phyloP scores from a whole-genome alignment of 2,113 vertebrate genomes.

The Urocolius indicus region DNA sequence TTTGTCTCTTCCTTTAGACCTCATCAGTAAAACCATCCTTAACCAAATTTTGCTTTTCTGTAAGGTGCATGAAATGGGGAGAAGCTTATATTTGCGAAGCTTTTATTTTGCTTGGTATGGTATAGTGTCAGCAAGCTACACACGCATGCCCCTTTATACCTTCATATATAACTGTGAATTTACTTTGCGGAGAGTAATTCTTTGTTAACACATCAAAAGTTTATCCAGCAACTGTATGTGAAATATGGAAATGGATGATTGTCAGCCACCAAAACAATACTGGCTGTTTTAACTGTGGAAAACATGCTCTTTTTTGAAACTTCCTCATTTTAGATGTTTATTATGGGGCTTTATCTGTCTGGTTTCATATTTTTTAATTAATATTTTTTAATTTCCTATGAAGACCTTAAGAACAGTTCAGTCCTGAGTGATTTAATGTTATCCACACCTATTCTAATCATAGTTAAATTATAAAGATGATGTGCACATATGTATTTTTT shows the following conservation, averaged over 20 bases:
- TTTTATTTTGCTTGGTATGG: background rate
- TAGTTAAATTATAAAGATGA: background rate
- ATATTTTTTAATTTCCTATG: too few species aligned
- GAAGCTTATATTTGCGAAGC: background rate
- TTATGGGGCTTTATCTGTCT: background rate
- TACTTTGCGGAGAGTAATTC: background rate
- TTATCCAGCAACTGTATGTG: background rate
- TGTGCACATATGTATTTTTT: background rate
- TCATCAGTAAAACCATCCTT: background rate
- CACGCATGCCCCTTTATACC: background rate
- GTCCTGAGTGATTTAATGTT: background rate
- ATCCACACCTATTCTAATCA: background rate
- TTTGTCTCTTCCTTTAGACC: background rate
- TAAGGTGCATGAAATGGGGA: background rate
- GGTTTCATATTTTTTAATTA: background rate
- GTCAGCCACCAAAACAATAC: background rate
- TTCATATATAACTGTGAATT: background rate
- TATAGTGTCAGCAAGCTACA: background rate
- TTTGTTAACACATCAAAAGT: background rate
- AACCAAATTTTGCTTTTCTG: background rate
- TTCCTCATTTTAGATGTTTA: conserved; percentile 58
- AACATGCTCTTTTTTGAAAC: background rate
- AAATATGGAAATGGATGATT: conserved; percentile 10
- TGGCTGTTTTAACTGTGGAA: conserved; percentile 34
- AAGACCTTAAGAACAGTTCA: background rate